These are phyloP conservation scores for Cantharis rufa DNA, from an alignment of 2,888 invertebrate genomes.

Conservation along the genomic window DNA sequence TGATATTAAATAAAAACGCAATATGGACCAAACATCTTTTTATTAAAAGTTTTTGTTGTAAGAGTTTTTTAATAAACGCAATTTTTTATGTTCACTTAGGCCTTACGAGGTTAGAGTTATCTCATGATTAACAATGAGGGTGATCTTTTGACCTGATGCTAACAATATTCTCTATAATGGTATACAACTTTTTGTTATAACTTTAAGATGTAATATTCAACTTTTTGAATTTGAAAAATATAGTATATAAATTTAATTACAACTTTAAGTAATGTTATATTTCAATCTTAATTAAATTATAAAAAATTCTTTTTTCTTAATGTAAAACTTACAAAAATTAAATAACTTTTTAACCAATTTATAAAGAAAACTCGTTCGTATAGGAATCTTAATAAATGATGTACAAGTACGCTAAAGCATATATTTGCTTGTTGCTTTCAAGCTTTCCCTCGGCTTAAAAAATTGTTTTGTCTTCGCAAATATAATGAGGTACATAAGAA, in stretches of 20 bases:
- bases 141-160: constrained; percentile 29
- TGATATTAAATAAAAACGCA: constrained; percentile 49
- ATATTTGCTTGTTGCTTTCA: background rate
- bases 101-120: constrained; percentile 33
- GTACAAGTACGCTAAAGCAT: background rate
- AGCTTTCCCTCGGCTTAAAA: constrained; percentile 18
- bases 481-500: constrained; percentile 25
- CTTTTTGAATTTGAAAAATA: background rate
- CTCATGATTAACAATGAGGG: constrained; percentile 45
- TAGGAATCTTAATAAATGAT: background rate
- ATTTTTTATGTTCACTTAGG: constrained; percentile 39
- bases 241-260: background rate
- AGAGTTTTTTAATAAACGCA: constrained; percentile 48
- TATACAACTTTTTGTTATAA: background rate
- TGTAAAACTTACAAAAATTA: background rate
- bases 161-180: background rate
- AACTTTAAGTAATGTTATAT: too few species aligned
- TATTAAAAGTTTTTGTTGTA: constrained; percentile 51
- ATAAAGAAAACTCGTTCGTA: background rate
- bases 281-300: too few species aligned
- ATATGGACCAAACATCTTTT: constrained; percentile 45
- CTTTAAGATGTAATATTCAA: background rate
- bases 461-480: constrained; percentile 23
- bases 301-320: background rate
- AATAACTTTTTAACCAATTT: background rate